These are phyloP conservation scores for Micromussa lordhowensis DNA, from an alignment of 92 coral and sea anemone species.

Conservation along the genomic window DNA sequence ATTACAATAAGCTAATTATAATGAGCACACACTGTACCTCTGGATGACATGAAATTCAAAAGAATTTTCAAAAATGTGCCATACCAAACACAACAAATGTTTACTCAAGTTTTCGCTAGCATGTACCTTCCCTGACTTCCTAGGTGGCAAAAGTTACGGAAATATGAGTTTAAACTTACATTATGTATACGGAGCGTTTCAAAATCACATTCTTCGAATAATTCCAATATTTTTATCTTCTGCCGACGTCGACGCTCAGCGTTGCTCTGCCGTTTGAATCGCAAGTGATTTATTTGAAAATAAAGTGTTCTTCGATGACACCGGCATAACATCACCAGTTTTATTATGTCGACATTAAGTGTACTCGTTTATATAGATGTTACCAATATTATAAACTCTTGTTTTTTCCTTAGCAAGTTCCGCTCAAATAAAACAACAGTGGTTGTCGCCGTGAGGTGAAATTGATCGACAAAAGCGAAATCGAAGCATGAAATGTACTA, in stretches of 20 bases:
- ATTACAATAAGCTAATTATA: background rate
- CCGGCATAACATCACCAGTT: background rate
- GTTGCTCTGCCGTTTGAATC: too few relatives aligned
- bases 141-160: background rate
- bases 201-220: slow-evolving; percentile 13
- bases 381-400: background rate
- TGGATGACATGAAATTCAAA: background rate
- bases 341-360: background rate
- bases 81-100: background rate
- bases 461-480: background rate
- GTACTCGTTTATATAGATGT: background rate
- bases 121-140: background rate
- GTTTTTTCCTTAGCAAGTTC: background rate
- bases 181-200: background rate
- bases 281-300: background rate
- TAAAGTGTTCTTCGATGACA: slow-evolving; percentile 3
- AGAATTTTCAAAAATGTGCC: slow-evolving; percentile 2
- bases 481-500: background rate
- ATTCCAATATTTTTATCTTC: background rate
- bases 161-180: background rate
- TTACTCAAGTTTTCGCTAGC: background rate
- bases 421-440: background rate
- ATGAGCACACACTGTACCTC: background rate
- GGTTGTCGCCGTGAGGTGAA: background rate
- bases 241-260: too few relatives aligned